phyloP scores from a whole-genome alignment of 2,113 vertebrate species.

The Chelonoidis abingdonii region DNA sequence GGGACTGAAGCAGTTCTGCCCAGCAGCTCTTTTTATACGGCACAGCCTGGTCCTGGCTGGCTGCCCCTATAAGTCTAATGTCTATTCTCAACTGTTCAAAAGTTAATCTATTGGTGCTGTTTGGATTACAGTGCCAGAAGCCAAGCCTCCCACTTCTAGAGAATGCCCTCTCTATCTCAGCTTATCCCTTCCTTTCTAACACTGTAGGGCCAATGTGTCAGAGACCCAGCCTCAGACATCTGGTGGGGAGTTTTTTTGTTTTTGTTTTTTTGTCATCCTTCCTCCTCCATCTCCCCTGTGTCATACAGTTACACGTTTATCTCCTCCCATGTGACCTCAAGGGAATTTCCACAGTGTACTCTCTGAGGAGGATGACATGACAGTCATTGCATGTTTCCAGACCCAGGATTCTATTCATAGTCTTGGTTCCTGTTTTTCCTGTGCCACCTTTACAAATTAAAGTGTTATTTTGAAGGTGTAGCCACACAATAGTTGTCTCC shows the following conservation, averaged over 20 bases:
- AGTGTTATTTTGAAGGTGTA: not conserved
- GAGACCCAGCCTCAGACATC: not conserved
- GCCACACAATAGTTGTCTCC: not conserved
- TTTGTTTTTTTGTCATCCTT: not conserved
- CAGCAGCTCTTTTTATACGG: too few species aligned
- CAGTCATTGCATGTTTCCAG: conserved; percentile 24
- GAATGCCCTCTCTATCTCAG: not conserved
- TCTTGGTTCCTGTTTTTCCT: not conserved
- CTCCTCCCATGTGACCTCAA: conserved; percentile 41
- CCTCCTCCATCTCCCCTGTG: not conserved
- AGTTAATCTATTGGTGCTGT: not conserved
- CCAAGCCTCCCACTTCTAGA: not conserved
- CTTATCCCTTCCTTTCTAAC: not conserved
- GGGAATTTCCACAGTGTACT: conserved; percentile 50
- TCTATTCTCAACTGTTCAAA: not conserved
- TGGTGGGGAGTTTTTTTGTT: not conserved
- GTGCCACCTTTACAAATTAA: not conserved
- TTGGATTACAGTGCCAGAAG: not conserved
- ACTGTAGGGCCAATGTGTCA: not conserved
- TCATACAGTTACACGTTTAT: conserved; percentile 29
- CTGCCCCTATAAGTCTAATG: not conserved
- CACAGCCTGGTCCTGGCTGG: too few species aligned
- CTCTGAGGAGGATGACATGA: conserved; percentile 22
- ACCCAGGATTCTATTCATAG: not conserved
- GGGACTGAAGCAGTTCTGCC: too few species aligned